Evolutionary conservation across 2,797 vertebrate species (phyloP).

Genomic region (Sylvia borin): DNA sequence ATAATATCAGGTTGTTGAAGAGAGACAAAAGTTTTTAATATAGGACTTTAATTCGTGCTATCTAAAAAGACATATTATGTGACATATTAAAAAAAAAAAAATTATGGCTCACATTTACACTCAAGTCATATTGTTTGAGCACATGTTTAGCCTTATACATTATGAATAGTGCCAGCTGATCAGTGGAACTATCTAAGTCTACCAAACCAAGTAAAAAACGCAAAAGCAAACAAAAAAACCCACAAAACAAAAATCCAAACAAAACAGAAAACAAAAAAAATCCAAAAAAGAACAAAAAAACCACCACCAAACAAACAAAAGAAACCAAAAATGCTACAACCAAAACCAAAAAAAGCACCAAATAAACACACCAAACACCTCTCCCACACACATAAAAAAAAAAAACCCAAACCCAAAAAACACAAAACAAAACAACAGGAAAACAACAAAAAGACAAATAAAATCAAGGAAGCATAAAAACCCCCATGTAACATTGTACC

Average conservation of each 20-base stretch:
- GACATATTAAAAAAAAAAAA: not conserved
- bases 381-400: accelerated
- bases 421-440: not conserved
- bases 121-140: not conserved
- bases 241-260: not conserved
- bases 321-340: not conserved
- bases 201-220: not conserved
- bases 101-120: not conserved
- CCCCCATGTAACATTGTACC: not conserved
- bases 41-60: not conserved
- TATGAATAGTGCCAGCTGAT: not conserved
- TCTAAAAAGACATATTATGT: not conserved
- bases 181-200: not conserved
- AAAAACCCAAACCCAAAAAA: not conserved
- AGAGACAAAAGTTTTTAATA: not conserved
- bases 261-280: not conserved
- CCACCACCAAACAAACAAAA: not conserved
- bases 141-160: not conserved
- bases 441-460: not conserved
- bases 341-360: not conserved
- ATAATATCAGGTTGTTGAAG: not conserved
- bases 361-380: not conserved
- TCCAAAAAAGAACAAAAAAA: not conserved
- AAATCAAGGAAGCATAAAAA: not conserved
- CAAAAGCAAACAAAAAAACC: not conserved